Percentiles rank a stretch among this genome's conserved stretches.
phyloP scores from a whole-genome alignment of 2,888 invertebrate species.

The Lepeophtheirus nordmannii region DNA sequence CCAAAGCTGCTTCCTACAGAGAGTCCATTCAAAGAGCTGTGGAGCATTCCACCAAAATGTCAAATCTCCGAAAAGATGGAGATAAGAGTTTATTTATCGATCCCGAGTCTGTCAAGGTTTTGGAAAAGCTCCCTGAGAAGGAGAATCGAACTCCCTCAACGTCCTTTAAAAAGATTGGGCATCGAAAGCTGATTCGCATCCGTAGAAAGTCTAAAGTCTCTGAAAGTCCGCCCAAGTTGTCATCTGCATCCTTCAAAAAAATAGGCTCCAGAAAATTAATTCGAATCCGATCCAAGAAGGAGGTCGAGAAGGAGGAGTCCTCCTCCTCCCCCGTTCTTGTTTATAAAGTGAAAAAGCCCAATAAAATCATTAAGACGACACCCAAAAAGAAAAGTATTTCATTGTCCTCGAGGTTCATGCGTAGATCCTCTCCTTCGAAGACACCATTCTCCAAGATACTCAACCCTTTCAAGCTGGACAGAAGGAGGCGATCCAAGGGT shows the following conservation, averaged over 20 bases:
- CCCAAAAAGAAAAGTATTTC: not conserved
- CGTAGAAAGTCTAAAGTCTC: not conserved
- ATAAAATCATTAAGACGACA: not conserved
- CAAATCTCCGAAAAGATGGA: not conserved
- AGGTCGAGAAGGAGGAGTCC: not conserved
- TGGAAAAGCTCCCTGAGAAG: not conserved
- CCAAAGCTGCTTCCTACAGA: constrained; percentile 1
- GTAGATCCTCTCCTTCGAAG: too few relatives aligned
- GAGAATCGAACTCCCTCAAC: not conserved
- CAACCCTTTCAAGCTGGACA: not conserved
- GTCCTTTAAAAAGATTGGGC: constrained; percentile 8
- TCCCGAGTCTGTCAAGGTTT: not conserved
- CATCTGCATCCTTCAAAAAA: constrained; percentile 4
- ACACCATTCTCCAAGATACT: not conserved
- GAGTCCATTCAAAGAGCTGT: not conserved
- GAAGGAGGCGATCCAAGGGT: not conserved
- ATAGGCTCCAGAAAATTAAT: constrained; percentile 6
- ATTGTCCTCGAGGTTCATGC: too few relatives aligned
- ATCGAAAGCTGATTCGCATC: constrained; percentile 12
- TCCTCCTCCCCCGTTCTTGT: not conserved
- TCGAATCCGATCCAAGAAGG: too few relatives aligned
- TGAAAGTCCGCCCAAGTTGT: not conserved
- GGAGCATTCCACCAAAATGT: not conserved
- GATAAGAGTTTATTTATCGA: not conserved
- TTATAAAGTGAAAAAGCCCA: not conserved